phyloP scores from a whole-genome alignment of 1,140 invertebrate species.

The Penaeus japonicus region DNA sequence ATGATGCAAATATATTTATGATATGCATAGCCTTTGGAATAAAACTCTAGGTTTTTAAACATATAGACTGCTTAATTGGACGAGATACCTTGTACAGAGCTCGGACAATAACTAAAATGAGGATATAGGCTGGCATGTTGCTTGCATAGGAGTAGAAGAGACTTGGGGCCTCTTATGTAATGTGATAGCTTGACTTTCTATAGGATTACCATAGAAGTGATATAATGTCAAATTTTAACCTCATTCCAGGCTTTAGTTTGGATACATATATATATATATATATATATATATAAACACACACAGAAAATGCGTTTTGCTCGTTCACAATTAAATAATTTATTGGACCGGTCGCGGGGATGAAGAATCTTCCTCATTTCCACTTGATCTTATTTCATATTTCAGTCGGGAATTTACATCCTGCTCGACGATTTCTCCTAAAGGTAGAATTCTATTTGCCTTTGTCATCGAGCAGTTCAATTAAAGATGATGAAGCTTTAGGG shows the following conservation, averaged over 20 bases:
- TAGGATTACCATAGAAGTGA: neutral
- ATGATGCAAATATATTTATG: neutral
- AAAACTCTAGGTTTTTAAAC: too few species aligned
- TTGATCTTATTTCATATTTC: too few species aligned
- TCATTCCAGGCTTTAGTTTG: constrained; percentile 17
- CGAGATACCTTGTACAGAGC: neutral
- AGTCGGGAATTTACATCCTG: too few species aligned
- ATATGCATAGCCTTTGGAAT: too few species aligned
- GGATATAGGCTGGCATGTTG: neutral
- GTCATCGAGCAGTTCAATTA: too few species aligned
- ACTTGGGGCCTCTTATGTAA: neutral
- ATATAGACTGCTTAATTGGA: neutral
- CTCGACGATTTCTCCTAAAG: too few species aligned
- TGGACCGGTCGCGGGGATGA: too few species aligned
- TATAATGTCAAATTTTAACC: neutral
- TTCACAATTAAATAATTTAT: too few species aligned
- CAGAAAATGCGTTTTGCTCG: constrained; percentile 23
- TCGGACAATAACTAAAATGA: constrained; percentile 2
- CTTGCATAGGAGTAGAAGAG: neutral
- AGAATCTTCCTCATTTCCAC: too few species aligned
- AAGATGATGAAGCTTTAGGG: too few species aligned
- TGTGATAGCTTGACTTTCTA: neutral
- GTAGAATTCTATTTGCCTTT: too few species aligned
- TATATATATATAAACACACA: neutral
- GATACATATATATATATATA: neutral